Conservation (phyloP, 2,113 vertebrate species). For the Genyomyrus donnyi region DNA sequence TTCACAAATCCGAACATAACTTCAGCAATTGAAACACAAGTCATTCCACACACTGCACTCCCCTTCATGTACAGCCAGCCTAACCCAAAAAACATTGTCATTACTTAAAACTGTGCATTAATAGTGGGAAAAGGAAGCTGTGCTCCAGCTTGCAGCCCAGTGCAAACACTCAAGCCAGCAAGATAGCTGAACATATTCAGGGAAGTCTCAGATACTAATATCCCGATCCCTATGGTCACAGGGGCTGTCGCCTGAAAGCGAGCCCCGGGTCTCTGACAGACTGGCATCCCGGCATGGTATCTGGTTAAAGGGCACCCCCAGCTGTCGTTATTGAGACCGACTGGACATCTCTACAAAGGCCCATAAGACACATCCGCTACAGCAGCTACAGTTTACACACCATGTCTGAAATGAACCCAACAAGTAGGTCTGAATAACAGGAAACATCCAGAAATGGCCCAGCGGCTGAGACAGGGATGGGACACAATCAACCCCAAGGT, state of each 20-base stretch:
- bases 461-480: not conserved
- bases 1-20: not conserved
- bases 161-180: too few relatives aligned
- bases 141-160: not conserved
- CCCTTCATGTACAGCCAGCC: not conserved
- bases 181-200: not conserved
- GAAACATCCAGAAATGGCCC: not conserved
- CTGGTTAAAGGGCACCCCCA: not conserved
- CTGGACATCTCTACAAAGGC: not conserved
- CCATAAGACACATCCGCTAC: not conserved
- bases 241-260: not conserved
- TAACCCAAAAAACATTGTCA: not conserved
- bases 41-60: not conserved
- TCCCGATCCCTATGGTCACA: not conserved
- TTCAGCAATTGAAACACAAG: not conserved
- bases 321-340: not conserved
- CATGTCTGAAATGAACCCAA: not conserved
- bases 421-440: not conserved
- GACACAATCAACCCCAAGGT: not conserved
- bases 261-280: not conserved
- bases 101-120: not conserved
- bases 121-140: not conserved
- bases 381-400: not conserved
- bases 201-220: not conserved
- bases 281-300: not conserved